Base-by-base conservation (phyloP, 2,888 invertebrate genomes). In the Dicyrtoma fusca region DNA sequence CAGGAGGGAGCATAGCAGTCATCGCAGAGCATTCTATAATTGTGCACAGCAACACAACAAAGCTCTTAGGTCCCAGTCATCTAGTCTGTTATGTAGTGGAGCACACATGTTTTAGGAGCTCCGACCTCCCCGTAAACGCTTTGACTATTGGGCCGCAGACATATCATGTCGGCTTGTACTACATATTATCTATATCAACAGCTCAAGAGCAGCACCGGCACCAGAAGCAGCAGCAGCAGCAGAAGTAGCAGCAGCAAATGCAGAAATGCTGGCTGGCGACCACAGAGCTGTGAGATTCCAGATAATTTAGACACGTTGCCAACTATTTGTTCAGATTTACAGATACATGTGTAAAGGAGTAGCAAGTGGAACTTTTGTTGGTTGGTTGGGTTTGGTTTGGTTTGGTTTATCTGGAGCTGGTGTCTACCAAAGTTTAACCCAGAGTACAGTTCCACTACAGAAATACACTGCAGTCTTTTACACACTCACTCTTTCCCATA, bases 241-340 rank as follows among this genome's bases (percentile, higher is more conserved):
- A 55, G 17, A 51, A 23, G 53, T 49, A 53, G 45, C 34, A 45
- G 53, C 11, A 34, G 17, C 44, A 25, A 42, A 23, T 10, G 21
- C 42, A 23, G 55, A 21, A 47, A 55, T 34, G 55, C 55, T 34
- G 49, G 34, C n/a, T 17, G 55, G 62, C 19, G 72, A 34, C 34
- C 34, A 62, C 55, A 49, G 44, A 59, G 51, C 49, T 21, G 65
- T 17, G 63, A 69, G 66, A 69, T 72, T 55, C 55, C 34, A 64
- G 72, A 72, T 68, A 69, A 68, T 68, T 68, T 68, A 68, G 68
- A 57, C 57, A 19, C 23, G 45, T 21, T 68, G 68, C 68, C 68
- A 68, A 68, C 68, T 68, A 68, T 68, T 68, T 68, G 68, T 68
- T 55, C 68, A 68, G 68, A 68, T 68, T 68, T 57, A 57, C 45